Conservation (phyloP, 2,888 invertebrate species). For the Iselma pallidipennis region DNA sequence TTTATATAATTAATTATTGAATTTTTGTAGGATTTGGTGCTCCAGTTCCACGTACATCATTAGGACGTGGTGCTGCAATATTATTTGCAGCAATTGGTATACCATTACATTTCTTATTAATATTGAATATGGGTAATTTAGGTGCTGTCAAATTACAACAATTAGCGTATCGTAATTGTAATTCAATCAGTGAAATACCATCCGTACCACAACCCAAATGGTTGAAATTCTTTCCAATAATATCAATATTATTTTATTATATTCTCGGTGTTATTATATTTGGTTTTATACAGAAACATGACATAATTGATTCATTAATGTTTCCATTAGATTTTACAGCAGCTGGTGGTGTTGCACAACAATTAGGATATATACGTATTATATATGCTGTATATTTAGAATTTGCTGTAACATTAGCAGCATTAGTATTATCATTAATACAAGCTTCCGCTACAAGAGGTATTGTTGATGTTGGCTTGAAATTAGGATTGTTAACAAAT, state of each 20-base stretch:
- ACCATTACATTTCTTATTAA: slow-evolving; percentile 67
- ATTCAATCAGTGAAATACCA: slow-evolving; percentile 40
- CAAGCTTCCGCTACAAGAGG: slow-evolving; percentile 63
- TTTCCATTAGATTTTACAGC: slow-evolving; percentile 74
- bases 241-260: slow-evolving; percentile 61
- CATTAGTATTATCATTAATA: slow-evolving; percentile 63
- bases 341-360: slow-evolving; percentile 67
- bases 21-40: slow-evolving; percentile 67
- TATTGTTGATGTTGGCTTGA: slow-evolving; percentile 60
- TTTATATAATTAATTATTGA: neutral
- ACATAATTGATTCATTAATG: slow-evolving; percentile 61
- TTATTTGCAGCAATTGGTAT: slow-evolving; percentile 69
- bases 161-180: slow-evolving; percentile 45
- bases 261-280: slow-evolving; percentile 63
- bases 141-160: slow-evolving; percentile 58
- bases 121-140: slow-evolving; percentile 61
- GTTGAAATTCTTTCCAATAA: slow-evolving; percentile 55
- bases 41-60: slow-evolving; percentile 68
- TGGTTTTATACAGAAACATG: slow-evolving; percentile 61
- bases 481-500: slow-evolving; percentile 60
- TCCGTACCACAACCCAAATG: slow-evolving; percentile 42
- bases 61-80: slow-evolving; percentile 65
- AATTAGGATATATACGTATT: slow-evolving; percentile 62
- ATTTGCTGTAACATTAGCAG: slow-evolving; percentile 66
- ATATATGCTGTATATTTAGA: slow-evolving; percentile 71